Base-by-base conservation (phyloP, 2,797 vertebrate genomes). In the Scomberomorus guttatus region DNA sequence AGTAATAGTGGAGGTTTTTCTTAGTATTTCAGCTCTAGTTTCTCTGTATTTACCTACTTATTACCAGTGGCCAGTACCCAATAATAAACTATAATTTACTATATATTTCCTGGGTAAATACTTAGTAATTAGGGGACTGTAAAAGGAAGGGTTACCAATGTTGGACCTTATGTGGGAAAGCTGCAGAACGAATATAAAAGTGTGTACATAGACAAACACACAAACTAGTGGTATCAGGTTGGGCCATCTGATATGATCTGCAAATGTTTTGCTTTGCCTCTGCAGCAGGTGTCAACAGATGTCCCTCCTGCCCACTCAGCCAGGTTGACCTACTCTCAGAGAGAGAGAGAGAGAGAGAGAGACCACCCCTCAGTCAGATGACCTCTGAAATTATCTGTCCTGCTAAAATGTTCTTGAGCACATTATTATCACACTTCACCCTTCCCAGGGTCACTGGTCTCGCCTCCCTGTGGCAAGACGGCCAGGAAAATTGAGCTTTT, bases 241-340 rank as follows among this genome's bases (percentile, higher is more conserved):
- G 22, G 42, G 87, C 6, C 77, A 92, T 82, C 52, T 56, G 88
- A 94, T 93, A n/a, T 72, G 39, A 63, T 29, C 48, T 81, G 15
- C 44, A 92, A 89, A 94, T 93, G 90, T 94, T 92, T 73, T 67
- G 68, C 87, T 82, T 69, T 72, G 77, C 84, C 71, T 80, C 75
- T 87, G 84, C 74, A 84, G 89, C 87, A 91, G 64, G 84, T 93
- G 90, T 87, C 83, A 88, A 70, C 89, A 85, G 90, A 90, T 82
- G 84, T 83, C 79, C 48, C 62, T 56, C 58, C 22, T 71, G 34
- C 55, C 46, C 42, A 59, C 56, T 61, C 27, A 79, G 58, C 42
- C 61, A 59, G 25, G 55, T 79, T 77, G 85, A 80, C 79, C 75
- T 79, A 42, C 14, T 10, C 22, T 74, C 44, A 57, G 22, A 79